These are phyloP conservation scores for Cephus cinctus DNA, from an alignment of 1,140 invertebrate genomes.

Conservation along the genomic window DNA sequence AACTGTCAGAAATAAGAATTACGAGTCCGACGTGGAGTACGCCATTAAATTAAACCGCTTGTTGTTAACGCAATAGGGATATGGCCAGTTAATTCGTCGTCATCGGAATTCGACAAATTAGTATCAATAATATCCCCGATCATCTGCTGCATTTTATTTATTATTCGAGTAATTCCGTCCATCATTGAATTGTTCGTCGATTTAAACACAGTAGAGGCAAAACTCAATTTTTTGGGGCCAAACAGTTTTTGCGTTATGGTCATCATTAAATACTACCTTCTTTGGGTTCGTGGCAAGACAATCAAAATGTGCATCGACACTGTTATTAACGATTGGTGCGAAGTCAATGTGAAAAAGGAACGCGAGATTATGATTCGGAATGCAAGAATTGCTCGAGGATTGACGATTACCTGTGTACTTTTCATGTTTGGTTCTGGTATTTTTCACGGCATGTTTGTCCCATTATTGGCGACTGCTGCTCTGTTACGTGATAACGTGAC, in stretches of 20 bases:
- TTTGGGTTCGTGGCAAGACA: constrained; percentile 2
- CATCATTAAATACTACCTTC: constrained; percentile 15
- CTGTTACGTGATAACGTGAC: constrained; percentile 18
- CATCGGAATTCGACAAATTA: too few relatives aligned
- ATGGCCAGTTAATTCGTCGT: too few relatives aligned
- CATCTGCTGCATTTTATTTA: too few relatives aligned
- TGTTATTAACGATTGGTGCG: constrained; percentile 18
- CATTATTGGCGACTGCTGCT: constrained; percentile 17
- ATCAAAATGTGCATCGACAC: constrained; percentile 12
- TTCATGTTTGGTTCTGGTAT: constrained; percentile 26
- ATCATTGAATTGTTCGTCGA: too few relatives aligned
- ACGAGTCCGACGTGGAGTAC: too few relatives aligned
- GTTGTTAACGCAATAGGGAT: too few relatives aligned
- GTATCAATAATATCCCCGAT: too few relatives aligned
- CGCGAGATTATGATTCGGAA: constrained; percentile 21
- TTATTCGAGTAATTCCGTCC: too few relatives aligned
- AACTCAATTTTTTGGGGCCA: constrained; percentile 8
- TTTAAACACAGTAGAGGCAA: too few relatives aligned
- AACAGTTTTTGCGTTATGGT: neutral
- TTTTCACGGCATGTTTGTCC: constrained; percentile 20
- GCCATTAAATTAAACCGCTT: too few relatives aligned
- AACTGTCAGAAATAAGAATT: too few relatives aligned
- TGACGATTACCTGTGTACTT: constrained; percentile 11
- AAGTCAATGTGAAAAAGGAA: neutral
- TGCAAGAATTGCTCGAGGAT: constrained; percentile 12